phyloP scores from a whole-genome alignment of 2,888 invertebrate species.

The Penaeus monodon region DNA sequence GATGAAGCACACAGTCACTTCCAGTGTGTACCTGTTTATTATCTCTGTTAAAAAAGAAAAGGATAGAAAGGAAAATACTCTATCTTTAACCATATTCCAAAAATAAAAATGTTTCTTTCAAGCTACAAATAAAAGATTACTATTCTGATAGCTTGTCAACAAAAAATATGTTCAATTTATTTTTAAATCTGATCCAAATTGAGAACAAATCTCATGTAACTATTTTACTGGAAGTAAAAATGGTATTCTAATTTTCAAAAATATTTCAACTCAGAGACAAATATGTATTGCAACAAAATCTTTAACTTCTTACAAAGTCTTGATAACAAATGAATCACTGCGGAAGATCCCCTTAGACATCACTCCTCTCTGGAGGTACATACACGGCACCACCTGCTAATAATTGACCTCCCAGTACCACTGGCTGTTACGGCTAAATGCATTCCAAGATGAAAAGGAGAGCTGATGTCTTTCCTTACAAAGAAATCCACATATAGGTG shows the following conservation, averaged over 20 bases:
- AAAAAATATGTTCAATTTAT: too few species aligned
- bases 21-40: slow-evolving; percentile 22
- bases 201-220: too few species aligned
- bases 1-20: slow-evolving; percentile 53
- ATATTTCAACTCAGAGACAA: not conserved
- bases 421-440: slow-evolving; percentile 25
- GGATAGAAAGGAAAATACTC: not conserved
- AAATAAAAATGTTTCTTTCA: too few species aligned
- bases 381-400: slow-evolving; percentile 32
- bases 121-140: too few species aligned
- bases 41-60: slow-evolving; percentile 16
- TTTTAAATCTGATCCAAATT: too few species aligned
- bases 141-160: too few species aligned
- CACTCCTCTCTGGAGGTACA: slow-evolving; percentile 27
- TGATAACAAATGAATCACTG: slow-evolving; percentile 24
- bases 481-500: slow-evolving; percentile 39
- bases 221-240: not conserved
- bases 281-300: not conserved
- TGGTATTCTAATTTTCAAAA: too few species aligned
- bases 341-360: slow-evolving; percentile 43
- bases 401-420: slow-evolving; percentile 40
- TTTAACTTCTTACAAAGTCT: slow-evolving; percentile 17
- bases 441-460: slow-evolving; percentile 26
- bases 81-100: too few species aligned
- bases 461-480: slow-evolving; percentile 14